Percentiles rank a stretch among this genome's conserved stretches.
These are phyloP conservation scores for Conops quadrifasciatus DNA, from an alignment of 2,888 invertebrate genomes.

Conservation along the genomic window DNA sequence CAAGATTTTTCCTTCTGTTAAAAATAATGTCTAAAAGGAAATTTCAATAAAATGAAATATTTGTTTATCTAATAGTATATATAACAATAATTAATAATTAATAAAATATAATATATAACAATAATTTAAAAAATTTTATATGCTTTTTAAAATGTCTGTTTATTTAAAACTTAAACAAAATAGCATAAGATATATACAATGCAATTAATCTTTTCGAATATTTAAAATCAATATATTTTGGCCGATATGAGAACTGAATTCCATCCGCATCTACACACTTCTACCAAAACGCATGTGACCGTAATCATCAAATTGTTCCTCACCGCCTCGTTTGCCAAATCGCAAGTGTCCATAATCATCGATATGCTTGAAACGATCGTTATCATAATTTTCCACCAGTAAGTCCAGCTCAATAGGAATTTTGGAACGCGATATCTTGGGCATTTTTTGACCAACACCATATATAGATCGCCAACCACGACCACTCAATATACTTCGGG, in stretches of 20 bases:
- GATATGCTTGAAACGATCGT: slow-evolving; percentile 67
- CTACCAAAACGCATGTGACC: slow-evolving; percentile 79
- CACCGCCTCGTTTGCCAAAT: slow-evolving; percentile 70
- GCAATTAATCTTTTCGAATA: too few relatives aligned
- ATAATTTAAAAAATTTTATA: too few relatives aligned
- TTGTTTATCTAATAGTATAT: too few relatives aligned
- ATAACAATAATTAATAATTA: too few relatives aligned
- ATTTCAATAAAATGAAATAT: too few relatives aligned
- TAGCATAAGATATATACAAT: too few relatives aligned
- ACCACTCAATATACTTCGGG: slow-evolving; percentile 35
- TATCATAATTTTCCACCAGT: slow-evolving; percentile 57
- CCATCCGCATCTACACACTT: slow-evolving; percentile 53
- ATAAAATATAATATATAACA: too few relatives aligned
- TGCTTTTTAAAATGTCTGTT: too few relatives aligned
- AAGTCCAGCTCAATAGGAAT: slow-evolving; percentile 60
- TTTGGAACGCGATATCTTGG: slow-evolving; percentile 55
- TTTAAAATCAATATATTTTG: not conserved
- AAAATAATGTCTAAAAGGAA: too few relatives aligned
- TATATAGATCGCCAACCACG: slow-evolving; percentile 53
- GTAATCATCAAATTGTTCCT: slow-evolving; percentile 78
- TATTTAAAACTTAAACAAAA: too few relatives aligned
- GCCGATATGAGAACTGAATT: too few relatives aligned
- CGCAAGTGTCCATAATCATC: slow-evolving; percentile 80
- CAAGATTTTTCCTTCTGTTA: too few relatives aligned
- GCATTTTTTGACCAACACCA: slow-evolving; percentile 48